These are phyloP conservation scores for Silurus glanis DNA, from an alignment of 2,113 vertebrate species.

Conservation along the genomic window DNA sequence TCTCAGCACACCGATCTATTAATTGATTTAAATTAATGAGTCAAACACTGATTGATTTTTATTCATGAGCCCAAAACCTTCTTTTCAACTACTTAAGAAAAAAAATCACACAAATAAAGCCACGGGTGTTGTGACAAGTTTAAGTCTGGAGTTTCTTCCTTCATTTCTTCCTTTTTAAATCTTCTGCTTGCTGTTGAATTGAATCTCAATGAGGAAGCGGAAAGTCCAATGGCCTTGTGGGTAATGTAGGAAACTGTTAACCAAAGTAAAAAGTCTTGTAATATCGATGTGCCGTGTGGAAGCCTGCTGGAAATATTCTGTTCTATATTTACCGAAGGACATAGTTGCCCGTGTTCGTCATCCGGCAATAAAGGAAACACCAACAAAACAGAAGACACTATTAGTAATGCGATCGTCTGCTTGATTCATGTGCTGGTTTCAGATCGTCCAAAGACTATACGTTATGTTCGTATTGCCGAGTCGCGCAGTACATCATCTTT, in stretches of 20 bases:
- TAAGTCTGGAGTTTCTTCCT: too few species aligned
- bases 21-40: too few species aligned
- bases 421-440: constrained; percentile 27
- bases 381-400: constrained; percentile 6
- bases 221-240: neutral
- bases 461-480: constrained; percentile 17
- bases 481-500: constrained; percentile 19
- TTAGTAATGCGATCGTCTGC: constrained; percentile 14
- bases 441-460: neutral
- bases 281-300: neutral
- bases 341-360: neutral
- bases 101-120: too few species aligned
- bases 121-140: too few species aligned
- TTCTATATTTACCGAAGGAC: neutral
- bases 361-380: constrained; percentile 9
- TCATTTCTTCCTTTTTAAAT: too few species aligned
- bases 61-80: too few species aligned
- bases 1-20: too few species aligned
- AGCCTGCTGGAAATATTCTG: neutral
- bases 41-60: too few species aligned
- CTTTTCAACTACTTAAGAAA: too few species aligned
- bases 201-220: neutral
- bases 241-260: neutral
- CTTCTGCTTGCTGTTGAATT: too few species aligned
- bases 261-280: neutral